Evolutionary conservation across 2,113 vertebrate genomes (phyloP).

Genomic region (Leucopsar rothschildi): DNA sequence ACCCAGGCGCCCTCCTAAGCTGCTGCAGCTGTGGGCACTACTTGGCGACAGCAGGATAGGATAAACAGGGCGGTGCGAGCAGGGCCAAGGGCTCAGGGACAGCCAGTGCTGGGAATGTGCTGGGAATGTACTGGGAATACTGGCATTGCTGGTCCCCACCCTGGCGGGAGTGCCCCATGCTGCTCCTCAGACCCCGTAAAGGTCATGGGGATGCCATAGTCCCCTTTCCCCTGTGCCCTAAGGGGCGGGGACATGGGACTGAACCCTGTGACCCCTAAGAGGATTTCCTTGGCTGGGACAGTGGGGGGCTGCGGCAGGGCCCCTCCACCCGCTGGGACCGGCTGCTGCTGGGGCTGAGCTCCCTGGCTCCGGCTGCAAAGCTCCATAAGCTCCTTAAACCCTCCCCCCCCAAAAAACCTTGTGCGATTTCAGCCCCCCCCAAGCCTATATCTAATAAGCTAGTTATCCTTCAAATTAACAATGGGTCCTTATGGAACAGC

Average conservation of each 20-base stretch:
- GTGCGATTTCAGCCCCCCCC: background rate
- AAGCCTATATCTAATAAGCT: background rate
- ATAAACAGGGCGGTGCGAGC: background rate
- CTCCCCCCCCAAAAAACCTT: background rate
- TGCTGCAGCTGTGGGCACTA: constrained; percentile 28
- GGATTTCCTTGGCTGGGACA: constrained; percentile 17
- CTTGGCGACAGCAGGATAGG: background rate
- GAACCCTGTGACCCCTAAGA: constrained; percentile 9
- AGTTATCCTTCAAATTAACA: background rate
- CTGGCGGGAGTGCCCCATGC: background rate
- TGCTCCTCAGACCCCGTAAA: background rate
- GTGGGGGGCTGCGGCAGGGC: background rate
- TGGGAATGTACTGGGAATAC: background rate
- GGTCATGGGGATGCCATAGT: background rate
- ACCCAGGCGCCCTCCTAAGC: constrained; percentile 15
- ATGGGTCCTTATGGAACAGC: background rate
- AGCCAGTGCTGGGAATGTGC: background rate
- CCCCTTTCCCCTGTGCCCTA: background rate
- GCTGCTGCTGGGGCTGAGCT: constrained; percentile 16
- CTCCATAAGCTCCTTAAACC: constrained; percentile 38
- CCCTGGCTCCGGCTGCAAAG: background rate
- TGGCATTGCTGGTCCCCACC: background rate
- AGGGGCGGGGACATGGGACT: background rate
- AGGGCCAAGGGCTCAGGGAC: background rate
- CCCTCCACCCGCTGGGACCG: background rate